Evolutionary conservation across 2,888 invertebrate genomes (phyloP).

Genomic region (Pollenia griseotomentosa): DNA sequence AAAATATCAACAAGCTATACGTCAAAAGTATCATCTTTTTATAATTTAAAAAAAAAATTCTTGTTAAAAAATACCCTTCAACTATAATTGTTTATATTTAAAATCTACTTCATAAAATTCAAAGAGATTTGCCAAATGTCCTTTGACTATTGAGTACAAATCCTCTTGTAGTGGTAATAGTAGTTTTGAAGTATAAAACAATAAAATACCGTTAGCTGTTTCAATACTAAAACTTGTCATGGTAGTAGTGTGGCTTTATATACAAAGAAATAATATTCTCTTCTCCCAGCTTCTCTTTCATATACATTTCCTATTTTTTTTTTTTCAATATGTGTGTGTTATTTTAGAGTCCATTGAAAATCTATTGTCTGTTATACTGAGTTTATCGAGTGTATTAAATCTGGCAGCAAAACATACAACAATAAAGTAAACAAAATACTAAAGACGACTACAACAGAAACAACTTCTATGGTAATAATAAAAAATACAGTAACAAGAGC

Average conservation of each 20-base stretch:
- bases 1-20: too few relatives aligned
- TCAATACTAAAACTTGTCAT: not conserved
- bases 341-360: conserved; percentile 56
- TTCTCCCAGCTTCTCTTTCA: not conserved
- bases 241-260: conserved; percentile 10
- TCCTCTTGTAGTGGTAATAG: conserved; percentile 25
- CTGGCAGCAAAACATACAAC: conserved; percentile 51
- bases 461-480: conserved; percentile 4
- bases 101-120: conserved; percentile 12
- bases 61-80: not conserved
- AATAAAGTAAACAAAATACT: conserved; percentile 51
- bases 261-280: conserved; percentile 36
- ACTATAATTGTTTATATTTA: conserved; percentile 19
- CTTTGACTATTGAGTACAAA: conserved; percentile 11
- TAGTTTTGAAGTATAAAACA: not conserved
- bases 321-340: not conserved
- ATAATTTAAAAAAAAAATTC: too few relatives aligned
- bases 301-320: conserved; percentile 11
- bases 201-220: conserved; percentile 23
- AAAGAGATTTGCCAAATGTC: not conserved
- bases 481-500: conserved; percentile 5
- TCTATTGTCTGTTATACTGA: conserved; percentile 63
- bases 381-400: conserved; percentile 65
- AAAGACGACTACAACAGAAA: conserved; percentile 26
- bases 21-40: too few relatives aligned